These are phyloP conservation scores for Scopus umbretta DNA, from an alignment of 2,113 vertebrate species.

Conservation along the genomic window DNA sequence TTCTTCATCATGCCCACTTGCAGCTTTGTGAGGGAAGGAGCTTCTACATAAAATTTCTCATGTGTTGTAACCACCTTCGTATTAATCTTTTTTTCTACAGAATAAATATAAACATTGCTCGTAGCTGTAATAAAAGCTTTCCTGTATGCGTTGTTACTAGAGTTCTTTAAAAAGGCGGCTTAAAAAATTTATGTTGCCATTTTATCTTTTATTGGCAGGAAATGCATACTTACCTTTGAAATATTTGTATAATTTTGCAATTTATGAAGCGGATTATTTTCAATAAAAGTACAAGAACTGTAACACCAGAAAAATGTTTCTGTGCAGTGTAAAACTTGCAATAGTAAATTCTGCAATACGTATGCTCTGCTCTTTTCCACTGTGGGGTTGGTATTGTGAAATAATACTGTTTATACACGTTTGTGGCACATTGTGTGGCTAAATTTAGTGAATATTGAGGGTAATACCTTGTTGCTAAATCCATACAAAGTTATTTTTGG, in stretches of 20 bases:
- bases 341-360: background rate
- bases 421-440: background rate
- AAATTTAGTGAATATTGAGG: constrained; percentile 1
- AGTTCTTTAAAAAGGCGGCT: background rate
- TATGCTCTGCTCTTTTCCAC: background rate
- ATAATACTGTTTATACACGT: background rate
- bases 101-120: background rate
- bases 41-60: background rate
- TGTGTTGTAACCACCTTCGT: background rate
- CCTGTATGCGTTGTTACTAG: background rate
- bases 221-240: background rate
- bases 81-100: background rate
- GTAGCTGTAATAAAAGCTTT: background rate
- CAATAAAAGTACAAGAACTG: background rate
- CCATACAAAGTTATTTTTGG: background rate
- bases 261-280: background rate
- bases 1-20: background rate
- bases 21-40: background rate
- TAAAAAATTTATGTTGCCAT: background rate
- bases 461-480: constrained; percentile 21
- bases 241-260: background rate
- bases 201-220: background rate
- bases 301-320: background rate
- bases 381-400: background rate
- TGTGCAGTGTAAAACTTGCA: background rate